These are phyloP conservation scores for Ptyas mucosa DNA, from an alignment of 2,113 vertebrate species.

Conservation along the genomic window DNA sequence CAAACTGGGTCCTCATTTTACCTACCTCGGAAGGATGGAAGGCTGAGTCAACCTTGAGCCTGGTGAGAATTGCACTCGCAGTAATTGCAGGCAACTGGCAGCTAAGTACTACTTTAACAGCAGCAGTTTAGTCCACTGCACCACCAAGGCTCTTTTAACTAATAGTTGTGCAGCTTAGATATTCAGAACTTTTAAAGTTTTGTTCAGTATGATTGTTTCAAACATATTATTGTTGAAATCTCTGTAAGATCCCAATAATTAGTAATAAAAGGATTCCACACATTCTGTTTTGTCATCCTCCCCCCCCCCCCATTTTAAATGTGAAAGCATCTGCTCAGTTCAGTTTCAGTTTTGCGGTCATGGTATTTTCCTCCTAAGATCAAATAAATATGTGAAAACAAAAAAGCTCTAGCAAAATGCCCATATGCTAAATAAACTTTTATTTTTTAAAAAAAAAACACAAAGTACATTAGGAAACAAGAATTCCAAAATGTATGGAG, in stretches of 20 bases:
- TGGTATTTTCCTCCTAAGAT: neutral
- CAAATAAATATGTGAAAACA: neutral
- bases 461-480: neutral
- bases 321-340: neutral
- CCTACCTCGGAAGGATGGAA: too few species aligned
- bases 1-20: too few species aligned
- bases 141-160: too few species aligned
- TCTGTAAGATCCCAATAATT: neutral
- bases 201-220: neutral
- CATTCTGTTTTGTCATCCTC: neutral
- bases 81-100: too few species aligned
- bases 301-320: neutral
- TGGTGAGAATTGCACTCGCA: too few species aligned
- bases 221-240: neutral
- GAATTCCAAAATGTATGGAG: neutral
- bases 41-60: too few species aligned
- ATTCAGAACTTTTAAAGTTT: neutral
- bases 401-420: neutral
- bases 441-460: neutral
- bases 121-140: too few species aligned
- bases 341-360: neutral
- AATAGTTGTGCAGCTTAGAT: neutral
- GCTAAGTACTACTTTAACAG: too few species aligned
- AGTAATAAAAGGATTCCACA: neutral
- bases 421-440: neutral